phyloP scores from a whole-genome alignment of 2,888 invertebrate genomes.

The Oasisia sp. region DNA sequence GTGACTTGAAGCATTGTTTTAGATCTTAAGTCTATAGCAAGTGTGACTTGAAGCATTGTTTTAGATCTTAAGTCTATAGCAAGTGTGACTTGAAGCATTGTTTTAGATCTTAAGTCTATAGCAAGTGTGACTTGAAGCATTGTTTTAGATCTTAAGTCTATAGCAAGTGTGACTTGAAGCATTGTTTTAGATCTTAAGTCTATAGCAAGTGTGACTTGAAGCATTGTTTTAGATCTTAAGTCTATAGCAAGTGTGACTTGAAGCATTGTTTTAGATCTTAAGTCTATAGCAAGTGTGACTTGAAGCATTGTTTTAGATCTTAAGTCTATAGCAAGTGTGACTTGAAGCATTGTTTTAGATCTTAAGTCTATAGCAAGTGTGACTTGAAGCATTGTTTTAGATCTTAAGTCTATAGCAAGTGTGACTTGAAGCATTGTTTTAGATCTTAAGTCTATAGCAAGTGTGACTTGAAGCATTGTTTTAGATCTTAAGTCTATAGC shows the following conservation, averaged over 20 bases:
- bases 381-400: not conserved
- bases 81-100: conserved; percentile 3
- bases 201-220: not conserved
- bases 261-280: not conserved
- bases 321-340: not conserved
- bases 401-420: not conserved
- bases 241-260: not conserved
- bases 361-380: not conserved
- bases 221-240: not conserved
- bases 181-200: conserved; percentile 5
- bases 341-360: not conserved
- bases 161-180: conserved; percentile 3
- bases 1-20: not conserved
- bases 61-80: not conserved
- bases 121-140: conserved; percentile 3
- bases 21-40: not conserved
- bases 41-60: not conserved
- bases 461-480: not conserved
- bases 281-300: not conserved
- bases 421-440: not conserved
- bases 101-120: not conserved
- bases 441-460: not conserved
- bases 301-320: not conserved
- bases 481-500: not conserved
- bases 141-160: not conserved